Conservation (phyloP, 2,113 vertebrate genomes). For the Oryzias woworae region DNA sequence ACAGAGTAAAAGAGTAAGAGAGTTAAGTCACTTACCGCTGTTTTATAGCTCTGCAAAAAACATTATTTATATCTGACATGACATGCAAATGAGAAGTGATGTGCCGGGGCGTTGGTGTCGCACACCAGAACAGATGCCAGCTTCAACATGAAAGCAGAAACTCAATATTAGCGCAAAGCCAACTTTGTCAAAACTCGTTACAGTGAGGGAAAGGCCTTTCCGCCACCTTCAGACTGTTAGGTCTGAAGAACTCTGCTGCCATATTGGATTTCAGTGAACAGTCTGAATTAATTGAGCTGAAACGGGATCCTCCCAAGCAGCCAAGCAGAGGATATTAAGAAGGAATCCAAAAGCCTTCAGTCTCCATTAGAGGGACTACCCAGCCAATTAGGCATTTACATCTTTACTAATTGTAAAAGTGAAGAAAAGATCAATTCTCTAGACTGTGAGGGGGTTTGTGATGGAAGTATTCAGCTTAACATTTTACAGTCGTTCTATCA, state of each 20-base stretch:
- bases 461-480: not conserved
- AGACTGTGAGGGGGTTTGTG: not conserved
- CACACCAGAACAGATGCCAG: constrained; percentile 17
- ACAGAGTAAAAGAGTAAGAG: constrained; percentile 25
- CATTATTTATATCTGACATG: constrained; percentile 57
- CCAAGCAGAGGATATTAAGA: constrained; percentile 58
- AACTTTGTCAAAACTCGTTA: constrained; percentile 51
- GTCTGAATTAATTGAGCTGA: constrained; percentile 54
- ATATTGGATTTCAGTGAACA: constrained; percentile 61
- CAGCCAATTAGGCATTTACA: constrained; percentile 38
- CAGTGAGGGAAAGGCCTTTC: constrained; percentile 28
- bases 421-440: constrained; percentile 16
- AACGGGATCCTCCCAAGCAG: constrained; percentile 49
- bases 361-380: constrained; percentile 26
- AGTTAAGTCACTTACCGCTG: constrained; percentile 63
- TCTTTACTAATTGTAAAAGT: constrained; percentile 4
- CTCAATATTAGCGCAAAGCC: constrained; percentile 45
- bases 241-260: constrained; percentile 45
- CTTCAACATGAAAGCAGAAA: constrained; percentile 29
- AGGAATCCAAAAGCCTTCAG: constrained; percentile 40
- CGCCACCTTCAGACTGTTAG: constrained; percentile 44
- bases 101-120: constrained; percentile 29
- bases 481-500: not conserved
- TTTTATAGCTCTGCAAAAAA: constrained; percentile 61
- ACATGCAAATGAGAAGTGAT: constrained; percentile 61